Evolutionary conservation across 2,113 vertebrate species (phyloP).

Genomic region (Dipodomys spectabilis): DNA sequence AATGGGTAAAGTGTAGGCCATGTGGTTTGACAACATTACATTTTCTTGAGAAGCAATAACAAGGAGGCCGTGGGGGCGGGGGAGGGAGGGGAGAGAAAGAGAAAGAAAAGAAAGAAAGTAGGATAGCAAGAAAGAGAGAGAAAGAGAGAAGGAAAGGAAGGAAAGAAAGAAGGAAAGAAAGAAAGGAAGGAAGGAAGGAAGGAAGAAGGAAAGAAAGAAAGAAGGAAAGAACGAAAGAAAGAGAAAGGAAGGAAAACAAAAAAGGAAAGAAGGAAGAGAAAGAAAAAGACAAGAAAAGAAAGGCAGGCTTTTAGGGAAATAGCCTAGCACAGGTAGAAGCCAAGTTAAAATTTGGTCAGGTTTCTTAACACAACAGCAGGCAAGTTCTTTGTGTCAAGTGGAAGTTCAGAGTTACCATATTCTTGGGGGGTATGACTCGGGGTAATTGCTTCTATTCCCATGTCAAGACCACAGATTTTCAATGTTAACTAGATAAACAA

Average conservation of each 20-base stretch:
- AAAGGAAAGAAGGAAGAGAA: no score
- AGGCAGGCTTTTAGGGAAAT: background rate
- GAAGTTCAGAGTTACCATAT: background rate
- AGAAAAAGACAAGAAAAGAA: no score
- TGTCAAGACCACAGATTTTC: constrained; percentile 3
- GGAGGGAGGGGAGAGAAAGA: no score
- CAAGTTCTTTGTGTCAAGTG: no score
- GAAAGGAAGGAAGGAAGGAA: no score
- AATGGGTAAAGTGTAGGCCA: background rate
- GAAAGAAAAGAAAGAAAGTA: no score
- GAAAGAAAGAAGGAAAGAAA: no score
- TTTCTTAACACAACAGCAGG: background rate
- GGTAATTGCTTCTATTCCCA: constrained; percentile 6
- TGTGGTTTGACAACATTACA: background rate
- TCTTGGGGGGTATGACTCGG: background rate
- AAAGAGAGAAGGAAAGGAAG: no score
- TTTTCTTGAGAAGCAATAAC: background rate
- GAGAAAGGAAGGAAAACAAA: no score
- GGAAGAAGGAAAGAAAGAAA: no score
- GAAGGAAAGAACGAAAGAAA: no score
- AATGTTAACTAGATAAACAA: background rate
- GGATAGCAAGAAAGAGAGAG: no score
- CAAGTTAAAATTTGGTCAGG: background rate
- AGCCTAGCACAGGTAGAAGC: background rate
- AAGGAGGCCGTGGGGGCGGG: accelerated